phyloP scores from a whole-genome alignment of 1,140 invertebrate species.

The Heterodera schachtii region DNA sequence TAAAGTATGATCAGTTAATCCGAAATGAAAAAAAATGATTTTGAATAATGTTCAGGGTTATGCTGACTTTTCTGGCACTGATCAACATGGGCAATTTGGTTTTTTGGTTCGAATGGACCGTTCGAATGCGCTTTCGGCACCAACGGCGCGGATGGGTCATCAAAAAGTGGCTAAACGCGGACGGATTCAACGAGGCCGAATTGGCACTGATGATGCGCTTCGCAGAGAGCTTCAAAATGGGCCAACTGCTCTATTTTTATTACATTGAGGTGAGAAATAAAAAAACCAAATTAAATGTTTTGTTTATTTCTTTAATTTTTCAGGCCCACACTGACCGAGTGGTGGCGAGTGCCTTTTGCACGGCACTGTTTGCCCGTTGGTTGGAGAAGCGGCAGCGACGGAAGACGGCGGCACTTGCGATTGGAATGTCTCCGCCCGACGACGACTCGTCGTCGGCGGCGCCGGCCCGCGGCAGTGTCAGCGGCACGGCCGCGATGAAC shows the following conservation, averaged over 20 bases:
- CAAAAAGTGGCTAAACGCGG: slow-evolving; percentile 36
- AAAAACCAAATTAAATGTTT: not conserved
- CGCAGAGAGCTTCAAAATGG: slow-evolving; percentile 38
- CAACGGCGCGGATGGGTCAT: slow-evolving; percentile 35
- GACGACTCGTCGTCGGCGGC: slow-evolving; percentile 11
- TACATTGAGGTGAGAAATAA: slow-evolving; percentile 30
- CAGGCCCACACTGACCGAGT: slow-evolving; percentile 39
- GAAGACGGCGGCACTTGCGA: not conserved
- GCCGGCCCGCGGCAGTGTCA: slow-evolving; percentile 12
- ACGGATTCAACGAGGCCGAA: slow-evolving; percentile 33
- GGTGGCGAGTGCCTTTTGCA: slow-evolving; percentile 39
- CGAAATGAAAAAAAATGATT: not conserved
- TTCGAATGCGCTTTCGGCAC: slow-evolving; percentile 31
- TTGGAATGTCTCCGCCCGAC: slow-evolving; percentile 18
- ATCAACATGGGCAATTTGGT: slow-evolving; percentile 35
- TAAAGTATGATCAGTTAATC: slow-evolving; percentile 7
- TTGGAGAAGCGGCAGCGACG: slow-evolving; percentile 35
- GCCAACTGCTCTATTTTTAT: slow-evolving; percentile 36
- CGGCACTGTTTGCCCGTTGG: slow-evolving; percentile 38
- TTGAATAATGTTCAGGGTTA: slow-evolving; percentile 23
- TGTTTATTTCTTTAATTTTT: not conserved
- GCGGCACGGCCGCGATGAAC: slow-evolving; percentile 4
- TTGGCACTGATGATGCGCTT: slow-evolving; percentile 31
- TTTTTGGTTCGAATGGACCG: slow-evolving; percentile 37
- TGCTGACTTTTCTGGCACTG: slow-evolving; percentile 35